These are phyloP conservation scores for Pangasianodon hypophthalmus DNA, from an alignment of 2,113 vertebrate genomes.

Conservation along the genomic window DNA sequence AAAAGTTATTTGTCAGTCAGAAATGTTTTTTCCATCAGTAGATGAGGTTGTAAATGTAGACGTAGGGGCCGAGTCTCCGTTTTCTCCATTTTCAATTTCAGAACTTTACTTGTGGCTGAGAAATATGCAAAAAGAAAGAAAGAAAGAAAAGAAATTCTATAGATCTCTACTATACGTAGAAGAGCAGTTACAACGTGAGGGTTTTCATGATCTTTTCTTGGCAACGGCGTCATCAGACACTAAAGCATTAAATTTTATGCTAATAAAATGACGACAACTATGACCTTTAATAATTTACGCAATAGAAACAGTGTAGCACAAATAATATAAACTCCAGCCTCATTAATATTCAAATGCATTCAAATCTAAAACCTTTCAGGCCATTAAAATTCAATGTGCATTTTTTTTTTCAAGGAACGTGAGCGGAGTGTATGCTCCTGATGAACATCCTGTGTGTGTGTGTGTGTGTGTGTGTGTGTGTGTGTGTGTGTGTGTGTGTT, in stretches of 20 bases:
- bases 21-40: too few species aligned
- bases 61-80: too few species aligned
- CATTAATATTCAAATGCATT: neutral
- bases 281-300: neutral
- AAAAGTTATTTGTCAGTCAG: too few species aligned
- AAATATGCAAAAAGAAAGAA: too few species aligned
- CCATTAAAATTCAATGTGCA: neutral
- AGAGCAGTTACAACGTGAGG: neutral
- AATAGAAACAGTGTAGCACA: neutral
- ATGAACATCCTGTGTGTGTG: neutral
- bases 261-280: neutral
- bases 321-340: neutral
- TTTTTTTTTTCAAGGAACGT: neutral
- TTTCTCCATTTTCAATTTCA: too few species aligned
- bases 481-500: constrained; percentile 7
- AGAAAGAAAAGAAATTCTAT: too few species aligned
- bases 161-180: too few species aligned
- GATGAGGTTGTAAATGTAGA: too few species aligned
- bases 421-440: neutral
- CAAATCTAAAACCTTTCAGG: neutral
- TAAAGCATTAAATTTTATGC: neutral
- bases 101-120: too few species aligned
- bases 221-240: neutral
- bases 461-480: constrained; percentile 9
- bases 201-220: neutral